Evolutionary conservation across 2,888 invertebrate species (phyloP), one percentile per base, ranked within the genome.

Genomic region (Melanostoma mellinum): DNA sequence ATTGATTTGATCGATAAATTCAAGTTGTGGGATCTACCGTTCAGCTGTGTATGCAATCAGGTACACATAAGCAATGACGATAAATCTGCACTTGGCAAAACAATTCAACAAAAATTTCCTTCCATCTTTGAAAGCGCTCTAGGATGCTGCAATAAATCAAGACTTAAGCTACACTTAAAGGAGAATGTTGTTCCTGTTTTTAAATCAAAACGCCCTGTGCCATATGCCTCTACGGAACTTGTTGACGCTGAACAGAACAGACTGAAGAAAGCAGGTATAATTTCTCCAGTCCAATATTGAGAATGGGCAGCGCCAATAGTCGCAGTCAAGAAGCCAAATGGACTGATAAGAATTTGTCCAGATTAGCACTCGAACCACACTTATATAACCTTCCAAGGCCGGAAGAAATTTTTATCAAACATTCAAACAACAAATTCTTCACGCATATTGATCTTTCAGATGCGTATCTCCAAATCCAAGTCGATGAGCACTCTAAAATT

Each of bases 321-420:
- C 2, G 69, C 55, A n/a, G 56, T 61, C 4, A 40, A 9, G 9
- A 68, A 71, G 38, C 67, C 80, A 38, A 85, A 75, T 71, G 85
- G 85, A 3, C 60, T 71, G 32, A 72, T 85, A 0, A 38, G 86
- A 46, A 84, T 85, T 44, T 87, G 85, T 72, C 85, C 75, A 42
- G 85, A 86, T 52, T 86, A 48, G 3, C 53, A 10, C 30, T 73
- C 6, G 33, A 50, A 44, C 52, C 60, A 20, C 10, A 60, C 3
- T 6, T 42, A 8, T 55, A 73, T 55, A 42, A 42, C 32, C 52
- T 53, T 36, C 55, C 63, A 6, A 55, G 44, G 9, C 68, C 56
- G 4, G 35, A 69, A 46, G 67, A 67, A 4, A 67, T 67, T 35
- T 67, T 67, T n/a, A 44, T 40, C 8, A 67, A 67, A 33, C 50